A percentile compares a stretch with the other conserved stretches of the same genome.
Evolutionary conservation across 2,113 vertebrate species (phyloP).

Genomic region (Callospermophilus lateralis): DNA sequence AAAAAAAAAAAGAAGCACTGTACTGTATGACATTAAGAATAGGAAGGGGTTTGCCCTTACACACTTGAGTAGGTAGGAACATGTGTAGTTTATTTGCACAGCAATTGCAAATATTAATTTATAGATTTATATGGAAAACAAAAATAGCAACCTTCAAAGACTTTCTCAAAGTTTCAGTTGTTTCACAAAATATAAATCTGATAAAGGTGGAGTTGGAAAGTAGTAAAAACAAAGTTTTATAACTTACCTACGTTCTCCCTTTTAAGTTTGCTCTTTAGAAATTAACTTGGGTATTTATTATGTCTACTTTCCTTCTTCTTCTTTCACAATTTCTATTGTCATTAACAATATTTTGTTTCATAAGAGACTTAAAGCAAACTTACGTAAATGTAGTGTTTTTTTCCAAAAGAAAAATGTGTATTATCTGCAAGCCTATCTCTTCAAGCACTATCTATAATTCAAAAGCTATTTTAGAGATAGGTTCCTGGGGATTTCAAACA

Average conservation of each 20-base stretch:
- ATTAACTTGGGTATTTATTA: slow-evolving; percentile 1
- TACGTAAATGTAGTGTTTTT: slow-evolving; percentile 60
- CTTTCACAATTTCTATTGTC: slow-evolving; percentile 37
- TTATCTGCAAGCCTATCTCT: slow-evolving; percentile 37
- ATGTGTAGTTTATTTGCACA: background rate
- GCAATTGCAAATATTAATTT: background rate
- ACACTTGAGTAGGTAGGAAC: background rate
- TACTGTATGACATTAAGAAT: background rate
- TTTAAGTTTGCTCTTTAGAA: slow-evolving; percentile 55
- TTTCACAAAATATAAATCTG: slow-evolving; percentile 24
- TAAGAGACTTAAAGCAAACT: slow-evolving; percentile 33
- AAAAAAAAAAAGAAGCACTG: too few relatives aligned
- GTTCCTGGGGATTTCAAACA: slow-evolving; percentile 46
- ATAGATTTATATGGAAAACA: slow-evolving; percentile 3
- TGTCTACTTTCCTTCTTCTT: background rate
- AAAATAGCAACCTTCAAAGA: slow-evolving; percentile 39
- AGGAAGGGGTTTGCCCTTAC: background rate
- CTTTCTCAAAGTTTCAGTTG: background rate
- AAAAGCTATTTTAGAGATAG: slow-evolving; percentile 30
- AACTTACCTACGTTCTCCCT: background rate
- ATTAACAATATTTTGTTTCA: slow-evolving; percentile 46
- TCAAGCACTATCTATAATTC: slow-evolving; percentile 28
- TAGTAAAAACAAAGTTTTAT: background rate
- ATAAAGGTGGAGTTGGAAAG: background rate
- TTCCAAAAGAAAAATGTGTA: slow-evolving; percentile 37